Base-by-base conservation (phyloP, 2,797 vertebrate species). In the Pyrocephalus nanus region DNA sequence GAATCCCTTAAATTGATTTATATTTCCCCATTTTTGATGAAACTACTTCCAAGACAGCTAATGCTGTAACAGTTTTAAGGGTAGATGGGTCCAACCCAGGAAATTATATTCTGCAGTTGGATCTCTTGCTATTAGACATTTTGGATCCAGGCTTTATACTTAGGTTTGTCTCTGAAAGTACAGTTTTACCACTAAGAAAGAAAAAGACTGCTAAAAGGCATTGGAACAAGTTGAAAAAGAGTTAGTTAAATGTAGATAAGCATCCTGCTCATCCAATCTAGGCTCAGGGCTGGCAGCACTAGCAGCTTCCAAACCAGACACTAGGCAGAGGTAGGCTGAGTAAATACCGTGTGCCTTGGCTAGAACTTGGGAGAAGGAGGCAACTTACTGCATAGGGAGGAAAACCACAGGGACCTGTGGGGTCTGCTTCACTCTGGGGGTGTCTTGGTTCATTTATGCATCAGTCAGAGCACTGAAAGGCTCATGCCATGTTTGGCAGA, bases 401-500 rank as follows among this genome's bases (percentile, higher is more conserved):
- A 67, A 76, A 86, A 25, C 22, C 48, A 27, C 20, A 15, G 34
- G 50, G 30, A 47, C 34, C 13, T 53, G 11, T 25, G 30, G 15
- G 32, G 34, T 4, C 15, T 80, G 64, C 22, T 69, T 91, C 29
- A 2, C 9, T 69, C 12, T 42, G 4, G 11, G 26, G 7, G 4
- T 12, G 7, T 32, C 15, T 16, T 16, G 1, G 20, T 53, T 42
- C 12, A 7, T 38, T 30, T 2, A 0, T 51, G 19, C 30, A 65
- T 7, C 5, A 11, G 29, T 61, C 1, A 0, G 38, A 81, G 34
- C 17, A 38, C 17, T 38, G 64, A 78, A 57, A 45, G 45, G 29
- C 15, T 66, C 8, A 0, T 20, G 21, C 16, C 21, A 1, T 47
- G n/a, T 34, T n/a, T 29, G n/a, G 26, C 42, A 57, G 54, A 71